Base-by-base conservation (phyloP, 2,888 invertebrate genomes). In the Adelognathus sp. region DNA sequence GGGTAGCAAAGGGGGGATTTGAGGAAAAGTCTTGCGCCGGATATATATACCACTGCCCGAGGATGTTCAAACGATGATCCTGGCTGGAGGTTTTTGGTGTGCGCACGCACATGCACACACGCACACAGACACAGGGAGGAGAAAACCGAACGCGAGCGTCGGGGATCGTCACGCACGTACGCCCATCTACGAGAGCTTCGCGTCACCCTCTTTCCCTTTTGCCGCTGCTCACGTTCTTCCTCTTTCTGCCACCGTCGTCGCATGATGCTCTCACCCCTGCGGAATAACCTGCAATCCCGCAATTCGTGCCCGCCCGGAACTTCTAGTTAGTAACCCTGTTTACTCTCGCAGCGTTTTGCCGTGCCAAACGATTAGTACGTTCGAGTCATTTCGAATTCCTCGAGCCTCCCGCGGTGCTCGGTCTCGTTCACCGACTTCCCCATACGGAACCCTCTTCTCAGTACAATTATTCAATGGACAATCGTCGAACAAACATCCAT, bases 171-270 rank as follows among this genome's bases (percentile, higher is more conserved):
- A 81, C 82, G 82, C 82, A 81, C 85, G 82, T 86, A 84, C 86
- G 85, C 85, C 84, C 82, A 82, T 81, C 69, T 70, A n/a, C 72
- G 41, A 31, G 69, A 76, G 82, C 82, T 80, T 76, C 81, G 76
- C 83, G 77, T 84, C 83, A 74, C 76, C 61, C 81, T 83, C 80
- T 64, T 78, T 64, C 81, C 77, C 81, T 76, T 74, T 79, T 79
- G 52, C 92, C 92, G 92, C n/a, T n/a, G n/a, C 92, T 92, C 92
- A 92, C 92, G 92, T 92, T 91, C 92, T 91, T 92, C 92, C 92
- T 92, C 92, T 91, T 91, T 88, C 91, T 91, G 92, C 92, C 92
- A 91, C 92, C 92, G 92, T 91, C 87, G 50, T 52, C 33, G 11
- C 46, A 27, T 39, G 50, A 52, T 63, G 9, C n/a, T n/a, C n/a